A percentile compares a stretch with the other conserved stretches of the same genome.
Evolutionary conservation across 1,140 invertebrate genomes (phyloP).

Genomic region (Rhyacophila brunnea): DNA sequence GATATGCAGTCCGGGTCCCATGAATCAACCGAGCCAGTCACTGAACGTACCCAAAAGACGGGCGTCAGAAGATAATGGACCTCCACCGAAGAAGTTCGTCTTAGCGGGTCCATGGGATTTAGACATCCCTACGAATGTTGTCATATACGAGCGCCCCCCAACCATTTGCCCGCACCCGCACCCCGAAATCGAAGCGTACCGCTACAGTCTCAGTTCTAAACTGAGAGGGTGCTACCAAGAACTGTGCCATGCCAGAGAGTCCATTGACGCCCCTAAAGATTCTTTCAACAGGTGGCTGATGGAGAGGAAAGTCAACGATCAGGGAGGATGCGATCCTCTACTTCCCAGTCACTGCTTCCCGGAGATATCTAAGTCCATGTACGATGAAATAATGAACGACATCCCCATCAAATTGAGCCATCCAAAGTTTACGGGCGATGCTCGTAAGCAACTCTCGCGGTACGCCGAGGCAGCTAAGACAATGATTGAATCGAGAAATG

Average conservation of each 20-base stretch:
- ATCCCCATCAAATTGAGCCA: slow-evolving; percentile 94
- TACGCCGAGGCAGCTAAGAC: slow-evolving; percentile 97
- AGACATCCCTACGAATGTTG: slow-evolving; percentile 88
- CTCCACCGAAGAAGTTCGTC: slow-evolving; percentile 80
- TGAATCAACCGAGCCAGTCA: slow-evolving; percentile 53
- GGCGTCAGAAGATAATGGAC: slow-evolving; percentile 72
- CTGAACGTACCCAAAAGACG: slow-evolving; percentile 61
- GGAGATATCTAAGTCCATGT: slow-evolving; percentile 93
- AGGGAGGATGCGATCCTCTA: slow-evolving; percentile 79
- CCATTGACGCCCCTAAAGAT: slow-evolving; percentile 92
- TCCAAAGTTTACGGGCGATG: slow-evolving; percentile 94
- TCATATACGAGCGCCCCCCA: slow-evolving; percentile 86
- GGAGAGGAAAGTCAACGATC: slow-evolving; percentile 91
- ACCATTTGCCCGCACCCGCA: slow-evolving; percentile 86
- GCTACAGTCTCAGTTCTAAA: slow-evolving; percentile 78
- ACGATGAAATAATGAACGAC: slow-evolving; percentile 97
- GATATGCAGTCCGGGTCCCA: slow-evolving; percentile 66
- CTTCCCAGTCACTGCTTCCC: slow-evolving; percentile 88
- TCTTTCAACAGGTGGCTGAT: slow-evolving; percentile 96
- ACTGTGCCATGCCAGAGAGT: slow-evolving; percentile 88
- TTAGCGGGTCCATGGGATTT: slow-evolving; percentile 93
- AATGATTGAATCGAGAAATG: slow-evolving; percentile 91
- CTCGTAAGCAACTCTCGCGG: slow-evolving; percentile 90
- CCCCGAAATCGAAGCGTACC: slow-evolving; percentile 84
- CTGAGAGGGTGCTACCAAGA: slow-evolving; percentile 90